Evolutionary conservation across 2,888 invertebrate genomes (phyloP), one percentile per base, ranked within the genome.

Genomic region (Eupithecia insigniata): DNA sequence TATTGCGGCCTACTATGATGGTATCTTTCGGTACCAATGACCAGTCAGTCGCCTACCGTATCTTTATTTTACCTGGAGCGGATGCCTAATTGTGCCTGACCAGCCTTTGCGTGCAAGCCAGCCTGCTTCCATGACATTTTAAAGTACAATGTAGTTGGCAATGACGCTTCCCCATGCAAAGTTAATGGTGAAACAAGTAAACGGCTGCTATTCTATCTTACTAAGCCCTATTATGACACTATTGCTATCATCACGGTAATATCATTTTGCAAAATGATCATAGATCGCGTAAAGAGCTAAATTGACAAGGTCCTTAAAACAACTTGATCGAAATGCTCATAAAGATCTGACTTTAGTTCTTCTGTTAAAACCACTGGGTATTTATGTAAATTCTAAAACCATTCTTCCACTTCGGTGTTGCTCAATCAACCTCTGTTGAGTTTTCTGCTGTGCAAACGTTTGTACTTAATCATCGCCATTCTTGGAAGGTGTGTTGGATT

Each of bases 401-500:
- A 36, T 36, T 12, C n/a, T 34, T 39, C 36, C 64, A 36, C 26
- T 26, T 36, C 26, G 26, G 30, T 58, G 68, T 73, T 73, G 67
- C 65, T 67, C 65, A 67, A 70, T 70, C 18, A 64, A 51, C 30
- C 55, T 70, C 65, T 73, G n/a, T n/a, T n/a, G 66, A 64, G 39
- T 62, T 71, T 71, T 67, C 58, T 64, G 69, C 64, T 51, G 28
- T 69, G 46, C 58, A 46, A n/a, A 71, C 60, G 26, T 74, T 69
- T 65, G 30, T 70, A 22, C 72, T 55, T 70, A 75, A 69, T 78
- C 74, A 76, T 70, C 67, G 26, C 55, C 34, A 65, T 84, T 83
- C 83, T 46, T 61, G 77, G 82, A 83, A 84, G 75, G 71, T 34
- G 68, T 30, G 36, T 65, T 60, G 68, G 60, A 46, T 39, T 77